Evolutionary conservation across 1,140 invertebrate genomes (phyloP), one percentile per base, ranked within the genome.

Genomic region (Cecropterus lyciades): DNA sequence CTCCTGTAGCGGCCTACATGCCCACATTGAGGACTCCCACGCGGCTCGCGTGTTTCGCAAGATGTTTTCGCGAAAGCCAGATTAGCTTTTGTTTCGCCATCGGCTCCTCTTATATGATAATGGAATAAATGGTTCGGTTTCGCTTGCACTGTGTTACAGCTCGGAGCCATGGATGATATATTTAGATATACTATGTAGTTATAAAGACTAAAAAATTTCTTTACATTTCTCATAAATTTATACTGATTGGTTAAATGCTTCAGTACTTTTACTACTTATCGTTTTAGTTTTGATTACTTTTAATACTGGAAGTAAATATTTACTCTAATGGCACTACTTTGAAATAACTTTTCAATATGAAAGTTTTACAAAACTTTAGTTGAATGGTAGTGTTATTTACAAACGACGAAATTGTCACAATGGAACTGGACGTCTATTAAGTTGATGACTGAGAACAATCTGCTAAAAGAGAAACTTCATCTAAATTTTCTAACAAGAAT

Each of bases 401-500:
- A 40, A 40, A n/a, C 0, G 3, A 33, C 30, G 7, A 9, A 9
- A 13, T 40, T n/a, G 10, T 40, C 11, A n/a, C 37, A 40, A n/a
- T 51, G 48, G 20, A 27, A 51, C 27, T 27, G 11, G 1, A 27
- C 37, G 10, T n/a, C 10, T n/a, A 70, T 72, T 72, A 68, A 65
- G 59, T 53, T 53, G 59, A 65, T 56, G 59, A 66, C 20, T 11
- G 6, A 37, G 40, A 6, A 45, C 62, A 72, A 68, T 72, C 65
- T 56, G 33, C 62, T 14, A 68, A 72, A 72, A 55, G 70, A 51
- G 55, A 62, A 65, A 72, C 67, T 51, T 24, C 65, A 67, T 67
- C 17, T 17, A 20, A 59, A 67, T 63, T 33, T 51, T n/a, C 24
- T 49, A 60, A 59, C 60, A 3, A 49, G 46, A 30, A 16, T 53